Evolutionary conservation across 2,888 invertebrate species (phyloP), one percentile per base, ranked within the genome.

Genomic region (Gymnosoma rotundatum): DNA sequence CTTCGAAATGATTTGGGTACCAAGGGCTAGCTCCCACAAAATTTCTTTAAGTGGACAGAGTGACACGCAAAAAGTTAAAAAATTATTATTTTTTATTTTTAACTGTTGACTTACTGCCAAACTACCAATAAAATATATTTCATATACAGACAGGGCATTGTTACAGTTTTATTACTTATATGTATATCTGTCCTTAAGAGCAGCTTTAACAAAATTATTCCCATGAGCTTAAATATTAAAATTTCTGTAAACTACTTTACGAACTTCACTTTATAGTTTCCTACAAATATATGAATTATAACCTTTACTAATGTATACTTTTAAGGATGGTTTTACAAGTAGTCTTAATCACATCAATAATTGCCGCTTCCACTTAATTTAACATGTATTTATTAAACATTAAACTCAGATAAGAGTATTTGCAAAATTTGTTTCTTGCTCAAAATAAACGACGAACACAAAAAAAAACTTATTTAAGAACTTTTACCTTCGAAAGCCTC

Each of bases 281-380:
- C 14, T 14, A 42, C 42, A 32, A 32, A 16, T 12, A 1, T 7
- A n/a, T n/a, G n/a, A 48, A 48, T 16, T n/a, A n/a, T 5, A n/a
- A 48, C 3, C 1, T n/a, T 7, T 18, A 18, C 18, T 7, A 16
- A 25, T 25, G 25, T 25, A 52, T 9, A 21, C n/a, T 36, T 32
- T 52, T n/a, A n/a, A 20, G 10, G 1, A 3, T 38, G 38, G 0
- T 14, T 70, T 5, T n/a, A 18, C 42, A n/a, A 60, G 32, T 9
- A 38, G 16, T 32, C 78, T 54, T 84, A 81, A 84, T 84, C 81
- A 78, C 81, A 81, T 64, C 81, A 74, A 84, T 81, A 84, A 84
- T 81, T 81, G 84, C 81, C 74, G 42, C 78, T 78, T 73, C 70
- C 81, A 78, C 73, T 81, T 84, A 78, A 81, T 81, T 81, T 84